Evolutionary conservation across 2,888 invertebrate species (phyloP).

Genomic region (Melieria omissa): DNA sequence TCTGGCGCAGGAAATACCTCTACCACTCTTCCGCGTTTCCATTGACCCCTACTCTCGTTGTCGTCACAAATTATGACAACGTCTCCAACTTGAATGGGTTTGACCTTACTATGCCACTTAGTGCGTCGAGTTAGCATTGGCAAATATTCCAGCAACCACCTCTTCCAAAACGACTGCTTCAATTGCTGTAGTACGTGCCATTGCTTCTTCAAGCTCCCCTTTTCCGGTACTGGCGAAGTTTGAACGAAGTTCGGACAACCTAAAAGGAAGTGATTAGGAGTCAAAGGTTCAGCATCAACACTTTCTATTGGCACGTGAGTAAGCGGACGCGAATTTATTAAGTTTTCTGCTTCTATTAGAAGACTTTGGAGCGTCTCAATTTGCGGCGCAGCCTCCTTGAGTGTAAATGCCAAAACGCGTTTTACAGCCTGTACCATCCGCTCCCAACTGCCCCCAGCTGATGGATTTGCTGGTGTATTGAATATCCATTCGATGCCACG

Average conservation of each 20-base stretch:
- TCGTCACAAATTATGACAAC: constrained; percentile 42
- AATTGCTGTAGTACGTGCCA: background rate
- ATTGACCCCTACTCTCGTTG: constrained; percentile 42
- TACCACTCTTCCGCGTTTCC: constrained; percentile 38
- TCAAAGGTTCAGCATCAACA: constrained; percentile 33
- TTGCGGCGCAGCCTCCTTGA: constrained; percentile 39
- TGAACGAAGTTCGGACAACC: background rate
- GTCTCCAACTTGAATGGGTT: background rate
- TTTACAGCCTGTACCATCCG: constrained; percentile 31
- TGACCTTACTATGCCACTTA: constrained; percentile 17
- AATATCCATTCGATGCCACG: constrained; percentile 38
- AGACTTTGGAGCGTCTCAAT: constrained; percentile 38
- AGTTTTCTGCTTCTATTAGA: constrained; percentile 40
- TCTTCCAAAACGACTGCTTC: constrained; percentile 6
- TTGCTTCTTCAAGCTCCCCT: background rate
- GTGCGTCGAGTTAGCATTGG: constrained; percentile 9
- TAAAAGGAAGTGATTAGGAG: constrained; percentile 37
- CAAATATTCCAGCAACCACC: constrained; percentile 13
- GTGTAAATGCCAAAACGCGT: constrained; percentile 34
- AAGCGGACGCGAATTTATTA: constrained; percentile 40
- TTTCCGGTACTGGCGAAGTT: too few relatives aligned
- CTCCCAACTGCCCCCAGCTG: constrained; percentile 38
- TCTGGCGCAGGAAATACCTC: constrained; percentile 42
- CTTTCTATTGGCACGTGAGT: constrained; percentile 38
- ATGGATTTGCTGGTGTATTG: constrained; percentile 37